Base-by-base conservation (phyloP, 2,888 invertebrate genomes). In the Ormyrus rosae region DNA sequence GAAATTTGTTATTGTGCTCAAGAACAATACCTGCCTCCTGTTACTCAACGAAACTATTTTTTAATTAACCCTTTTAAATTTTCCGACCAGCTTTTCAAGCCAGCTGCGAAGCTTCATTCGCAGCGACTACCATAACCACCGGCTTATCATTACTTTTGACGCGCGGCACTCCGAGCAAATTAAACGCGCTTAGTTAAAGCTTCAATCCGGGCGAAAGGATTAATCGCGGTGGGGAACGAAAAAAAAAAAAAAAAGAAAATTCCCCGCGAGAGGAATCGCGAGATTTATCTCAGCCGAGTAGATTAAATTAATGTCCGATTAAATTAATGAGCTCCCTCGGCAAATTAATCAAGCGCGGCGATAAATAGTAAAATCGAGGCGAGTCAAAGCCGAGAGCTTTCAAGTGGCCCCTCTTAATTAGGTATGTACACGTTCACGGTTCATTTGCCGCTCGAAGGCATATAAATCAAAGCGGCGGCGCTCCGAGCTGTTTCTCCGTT, bases 341-440 rank as follows among this genome's bases (percentile, higher is more conserved):
- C 72, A 78, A 78, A 78, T 71, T 78, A 65, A 78, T 78, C 78
- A 67, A 67, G 60, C 9, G 51, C 19, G 13, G 45, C 61, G 50
- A 63, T 70, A 77, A 70, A 67, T 78, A 78, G 34, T 71, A 60
- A 72, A 78, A 78, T 78, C 56, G 68, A 46, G n/a, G 3, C 11
- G 11, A 19, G 11, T 50, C 45, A 69, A 58, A 7, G 63, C 9
- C 51, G 45, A 56, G 50, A 74, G 55, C 34, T 34, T 65, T 74
- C 56, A 48, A 55, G 63, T 34, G 34, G 19, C 61, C 55, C 34
- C 46, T 64, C 67, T 75, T 75, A 75, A 75, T 75, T 75, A 67
- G 60, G 60, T 68, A 60, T 19, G 73, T 70, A 58, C 58, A 68
- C 74, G 70, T 83, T 83, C 77, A 77, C 75, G 74, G 78, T 79